phyloP scores from a whole-genome alignment of 2,888 invertebrate species.

The Harmothoe impar region DNA sequence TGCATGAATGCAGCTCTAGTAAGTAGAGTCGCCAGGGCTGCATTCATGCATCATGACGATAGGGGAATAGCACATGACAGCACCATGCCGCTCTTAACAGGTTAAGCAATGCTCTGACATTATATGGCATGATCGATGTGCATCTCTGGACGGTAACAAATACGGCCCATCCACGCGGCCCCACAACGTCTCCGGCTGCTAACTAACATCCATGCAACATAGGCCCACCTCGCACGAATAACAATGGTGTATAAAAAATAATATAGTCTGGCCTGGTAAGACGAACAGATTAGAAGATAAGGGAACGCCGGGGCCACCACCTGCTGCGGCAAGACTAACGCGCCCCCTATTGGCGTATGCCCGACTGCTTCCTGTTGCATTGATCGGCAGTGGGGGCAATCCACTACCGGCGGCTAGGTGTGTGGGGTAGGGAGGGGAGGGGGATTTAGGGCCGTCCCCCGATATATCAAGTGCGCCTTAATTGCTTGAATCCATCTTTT shows the following conservation, averaged over 20 bases:
- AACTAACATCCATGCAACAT: too few relatives aligned
- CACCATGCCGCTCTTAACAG: too few relatives aligned
- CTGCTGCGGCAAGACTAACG: not conserved
- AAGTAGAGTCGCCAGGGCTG: too few relatives aligned
- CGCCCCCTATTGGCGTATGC: constrained; percentile 1
- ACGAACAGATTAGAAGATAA: constrained; percentile 1
- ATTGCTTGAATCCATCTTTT: constrained; percentile 27
- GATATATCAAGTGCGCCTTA: constrained; percentile 11
- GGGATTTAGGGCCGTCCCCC: not conserved
- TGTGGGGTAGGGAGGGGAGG: not conserved
- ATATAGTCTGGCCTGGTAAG: not conserved
- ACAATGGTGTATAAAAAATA: not conserved
- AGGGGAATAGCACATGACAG: too few relatives aligned
- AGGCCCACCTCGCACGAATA: not conserved
- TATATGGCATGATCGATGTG: too few relatives aligned
- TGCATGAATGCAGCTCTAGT: too few relatives aligned
- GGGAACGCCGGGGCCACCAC: not conserved
- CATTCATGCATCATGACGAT: too few relatives aligned
- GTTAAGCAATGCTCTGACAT: too few relatives aligned
- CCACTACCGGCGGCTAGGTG: not conserved
- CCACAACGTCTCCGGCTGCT: too few relatives aligned
- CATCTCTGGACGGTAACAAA: too few relatives aligned
- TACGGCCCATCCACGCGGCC: too few relatives aligned
- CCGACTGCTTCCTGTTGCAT: not conserved
- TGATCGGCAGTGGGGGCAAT: not conserved